Base-by-base conservation (phyloP, 2,888 invertebrate species). In the Campoplex nolae region DNA sequence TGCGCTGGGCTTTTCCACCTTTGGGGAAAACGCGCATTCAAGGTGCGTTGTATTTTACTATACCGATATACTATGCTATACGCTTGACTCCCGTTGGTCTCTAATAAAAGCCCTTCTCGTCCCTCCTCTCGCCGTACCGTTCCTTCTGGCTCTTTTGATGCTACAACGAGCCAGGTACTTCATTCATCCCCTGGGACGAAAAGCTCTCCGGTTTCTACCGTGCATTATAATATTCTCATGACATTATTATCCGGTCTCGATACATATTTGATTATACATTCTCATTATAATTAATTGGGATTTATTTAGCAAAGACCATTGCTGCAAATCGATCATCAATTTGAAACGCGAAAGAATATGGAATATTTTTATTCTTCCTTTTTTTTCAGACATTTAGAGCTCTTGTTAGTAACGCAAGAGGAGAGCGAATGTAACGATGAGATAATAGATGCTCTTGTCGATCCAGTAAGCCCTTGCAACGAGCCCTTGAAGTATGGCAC, bases 161-260 rank as follows among this genome's bases (percentile, higher is more conserved):
- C 77, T 48, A 54, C 28, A 38, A 67, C n/a, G 51, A 45, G 67
- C 77, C 8, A 42, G 74, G 23, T 48, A 28, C 65, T 74, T 82
- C 51, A 68, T 82, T 38, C 67, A 67, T 56, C 67, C 38, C 28
- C 54, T 67, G 54, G 74, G 48, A 70, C 18, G 35, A 70, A 83
- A 42, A 83, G 70, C 70, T 70, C 35, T 79, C 56, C 28, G 67
- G 18, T 68, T 75, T 38, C 76, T 28, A 23, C 13, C 62, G 16
- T 13, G 54, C 51, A 56, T 58, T 56, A 32, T 68, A 75, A 82
- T 82, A 82, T 82, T 75, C 74, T 68, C 45, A n/a, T 51, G 56
- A 67, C 18, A 75, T 45, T 54, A 67, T 65, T 77, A 67, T 48
- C 58, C 32, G 7, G 28, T 28, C 62, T 45, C 13, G 16, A 51